Conservation (phyloP, 2,113 vertebrate genomes). For the Carettochelys insculpta region DNA sequence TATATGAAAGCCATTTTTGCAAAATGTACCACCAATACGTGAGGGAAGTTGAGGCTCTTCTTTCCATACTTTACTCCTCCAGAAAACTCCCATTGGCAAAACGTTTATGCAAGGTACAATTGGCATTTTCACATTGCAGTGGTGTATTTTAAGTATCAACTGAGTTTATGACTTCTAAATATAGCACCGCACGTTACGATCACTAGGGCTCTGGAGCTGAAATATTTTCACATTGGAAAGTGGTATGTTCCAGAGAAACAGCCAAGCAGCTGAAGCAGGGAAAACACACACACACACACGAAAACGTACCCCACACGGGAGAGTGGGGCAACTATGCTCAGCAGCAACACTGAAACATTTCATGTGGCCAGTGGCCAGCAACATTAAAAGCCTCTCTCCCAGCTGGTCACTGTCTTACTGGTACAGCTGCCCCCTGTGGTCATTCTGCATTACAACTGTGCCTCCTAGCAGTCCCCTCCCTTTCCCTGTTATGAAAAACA, state of each 20-base stretch:
- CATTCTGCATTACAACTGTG: too few species aligned
- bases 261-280: background rate
- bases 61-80: background rate
- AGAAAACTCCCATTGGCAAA: background rate
- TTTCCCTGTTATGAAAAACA: too few species aligned
- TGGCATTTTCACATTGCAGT: background rate
- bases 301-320: too few species aligned
- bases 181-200: background rate
- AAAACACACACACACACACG: too few species aligned
- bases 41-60: background rate
- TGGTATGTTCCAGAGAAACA: background rate
- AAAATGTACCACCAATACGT: background rate
- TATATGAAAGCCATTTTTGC: background rate
- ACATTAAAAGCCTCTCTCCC: too few species aligned
- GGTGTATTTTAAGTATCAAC: background rate
- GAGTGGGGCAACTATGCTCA: too few species aligned
- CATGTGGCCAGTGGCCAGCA: too few species aligned
- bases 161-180: constrained; percentile 11
- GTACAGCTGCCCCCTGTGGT: too few species aligned
- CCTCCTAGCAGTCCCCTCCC: too few species aligned
- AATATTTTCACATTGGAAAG: background rate
- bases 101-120: background rate
- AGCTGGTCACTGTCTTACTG: too few species aligned
- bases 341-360: too few species aligned
- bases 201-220: background rate